phyloP scores from a whole-genome alignment of 2,797 vertebrate species.

The Pipistrellus nathusii region DNA sequence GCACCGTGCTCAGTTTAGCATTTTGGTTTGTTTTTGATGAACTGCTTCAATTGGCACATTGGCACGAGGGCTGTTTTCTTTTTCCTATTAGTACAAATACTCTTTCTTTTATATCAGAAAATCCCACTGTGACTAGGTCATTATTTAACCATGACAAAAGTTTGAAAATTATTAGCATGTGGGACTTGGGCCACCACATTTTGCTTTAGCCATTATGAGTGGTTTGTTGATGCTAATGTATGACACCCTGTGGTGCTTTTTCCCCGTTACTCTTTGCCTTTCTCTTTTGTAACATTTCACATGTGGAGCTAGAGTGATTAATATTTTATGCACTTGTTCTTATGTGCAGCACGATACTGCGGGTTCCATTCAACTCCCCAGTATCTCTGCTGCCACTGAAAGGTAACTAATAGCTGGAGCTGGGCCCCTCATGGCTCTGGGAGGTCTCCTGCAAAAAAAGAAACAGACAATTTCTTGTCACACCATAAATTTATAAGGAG shows the following conservation, averaged over 20 bases:
- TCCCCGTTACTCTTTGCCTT: constrained; percentile 61
- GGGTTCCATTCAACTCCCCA: constrained; percentile 74
- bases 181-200: constrained; percentile 69
- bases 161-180: constrained; percentile 83
- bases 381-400: constrained; percentile 74
- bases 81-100: constrained; percentile 66
- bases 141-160: constrained; percentile 83
- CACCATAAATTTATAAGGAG: constrained; percentile 84
- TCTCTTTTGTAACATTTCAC: constrained; percentile 83
- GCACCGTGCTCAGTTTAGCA: background rate
- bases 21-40: constrained; percentile 58
- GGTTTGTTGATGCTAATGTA: constrained; percentile 83
- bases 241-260: constrained; percentile 74
- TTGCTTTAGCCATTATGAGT: constrained; percentile 78
- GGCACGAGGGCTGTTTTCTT: constrained; percentile 44
- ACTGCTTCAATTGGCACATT: constrained; percentile 47
- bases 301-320: constrained; percentile 83
- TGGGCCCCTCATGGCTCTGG: constrained; percentile 75
- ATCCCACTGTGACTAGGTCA: constrained; percentile 81
- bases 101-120: constrained; percentile 79
- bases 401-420: constrained; percentile 82
- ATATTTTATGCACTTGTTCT: constrained; percentile 86
- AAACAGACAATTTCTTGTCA: constrained; percentile 84
- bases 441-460: constrained; percentile 77
- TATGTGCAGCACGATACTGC: constrained; percentile 76